A percentile compares a stretch with the other conserved stretches of the same genome.
Evolutionary conservation across 2,113 vertebrate species (phyloP).

Genomic region (Leptocoma aspasia): DNA sequence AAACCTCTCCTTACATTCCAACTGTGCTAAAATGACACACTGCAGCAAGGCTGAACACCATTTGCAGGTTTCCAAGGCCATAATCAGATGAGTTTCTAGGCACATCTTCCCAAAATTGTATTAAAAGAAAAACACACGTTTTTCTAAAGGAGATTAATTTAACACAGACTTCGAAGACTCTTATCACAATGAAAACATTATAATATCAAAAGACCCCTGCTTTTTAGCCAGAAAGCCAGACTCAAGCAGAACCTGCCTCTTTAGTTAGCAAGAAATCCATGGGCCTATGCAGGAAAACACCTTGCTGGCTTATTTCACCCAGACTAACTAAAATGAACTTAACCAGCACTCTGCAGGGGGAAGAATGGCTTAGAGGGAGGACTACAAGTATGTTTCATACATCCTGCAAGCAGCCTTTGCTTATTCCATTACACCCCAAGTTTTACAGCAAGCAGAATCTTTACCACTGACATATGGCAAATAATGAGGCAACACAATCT

Average conservation of each 20-base stretch:
- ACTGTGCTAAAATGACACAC: not conserved
- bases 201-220: not conserved
- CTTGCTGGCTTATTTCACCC: not conserved
- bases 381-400: not conserved
- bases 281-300: not conserved
- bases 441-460: not conserved
- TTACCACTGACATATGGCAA: not conserved
- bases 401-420: not conserved
- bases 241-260: not conserved
- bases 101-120: not conserved
- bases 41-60: not conserved
- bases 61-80: not conserved
- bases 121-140: not conserved
- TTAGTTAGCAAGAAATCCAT: not conserved
- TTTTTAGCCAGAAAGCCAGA: not conserved
- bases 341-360: not conserved
- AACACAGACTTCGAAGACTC: not conserved
- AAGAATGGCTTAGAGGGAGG: not conserved
- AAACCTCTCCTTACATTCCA: not conserved
- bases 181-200: not conserved
- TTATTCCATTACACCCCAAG: not conserved
- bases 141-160: not conserved
- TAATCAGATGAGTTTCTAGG: not conserved
- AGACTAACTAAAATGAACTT: not conserved
- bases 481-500: not conserved